Base-by-base conservation (phyloP, 1,140 invertebrate species). In the Anadara kagoshimensis region DNA sequence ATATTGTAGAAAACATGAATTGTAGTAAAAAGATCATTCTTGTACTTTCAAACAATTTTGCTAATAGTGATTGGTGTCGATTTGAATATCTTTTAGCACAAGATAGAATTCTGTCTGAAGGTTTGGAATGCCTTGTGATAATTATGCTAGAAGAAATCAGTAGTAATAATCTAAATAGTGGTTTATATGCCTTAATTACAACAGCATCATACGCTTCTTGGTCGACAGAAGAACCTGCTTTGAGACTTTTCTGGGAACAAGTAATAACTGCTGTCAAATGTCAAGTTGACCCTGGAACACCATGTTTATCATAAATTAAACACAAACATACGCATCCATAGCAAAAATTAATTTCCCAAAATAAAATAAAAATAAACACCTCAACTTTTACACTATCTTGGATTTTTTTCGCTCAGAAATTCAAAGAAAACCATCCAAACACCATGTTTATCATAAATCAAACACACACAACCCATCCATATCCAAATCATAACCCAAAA, bases 71-170 rank as follows among this genome's bases (percentile, higher is more conserved):
- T 45, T 93, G 92, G 92, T 93, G 92, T 79, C 73, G 90, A 43
- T 93, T 92, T 91, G 92, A 93, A 80, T 90, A 91, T 4, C 90
- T 92, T 69, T 83, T 95, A 14, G 96, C 95, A 10, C 94, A 97
- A 86, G 95, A 96, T 85, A 95, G 96, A 83, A 94, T 97, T 26
- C 88, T 97, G 20, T 91, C 94, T 59, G 94, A 95, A 83, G 91
- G 95, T 29, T 90, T 94, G 76, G 92, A 94, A 82, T 91, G 94
- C 79, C 90, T 97, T 49, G 95, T 98, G 65, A 93, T 97, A 54
- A 93, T 98, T 68, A 90, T 96, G 26, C 90, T 97, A 62, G 95
- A 95, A 53, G 94, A 97, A 86, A 93, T 97, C 70, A 88, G 90
- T 51, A 87, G 24, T 82, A 45, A 86, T 87, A 69, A 88, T 91